Evolutionary conservation across 2,888 invertebrate genomes (phyloP).

Genomic region (Agrotis puta): DNA sequence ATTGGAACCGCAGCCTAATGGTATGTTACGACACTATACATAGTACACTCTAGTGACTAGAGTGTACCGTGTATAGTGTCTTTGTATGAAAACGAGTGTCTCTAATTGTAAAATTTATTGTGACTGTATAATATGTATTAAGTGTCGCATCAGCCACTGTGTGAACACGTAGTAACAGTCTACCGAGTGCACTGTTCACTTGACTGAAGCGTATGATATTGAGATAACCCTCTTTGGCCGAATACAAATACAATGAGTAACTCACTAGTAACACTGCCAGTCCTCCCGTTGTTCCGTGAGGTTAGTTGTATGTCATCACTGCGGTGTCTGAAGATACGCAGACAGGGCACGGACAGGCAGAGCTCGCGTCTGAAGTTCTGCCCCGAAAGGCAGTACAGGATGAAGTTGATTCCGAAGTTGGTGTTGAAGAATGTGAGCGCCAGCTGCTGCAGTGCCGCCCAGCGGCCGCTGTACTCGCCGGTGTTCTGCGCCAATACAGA

Average conservation of each 20-base stretch:
- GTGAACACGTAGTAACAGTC: too few species aligned
- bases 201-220: too few species aligned
- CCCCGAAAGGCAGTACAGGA: slow-evolving; percentile 95
- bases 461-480: slow-evolving; percentile 80
- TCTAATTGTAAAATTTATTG: too few species aligned
- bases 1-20: too few species aligned
- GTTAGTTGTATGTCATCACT: slow-evolving; percentile 52
- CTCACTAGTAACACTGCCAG: slow-evolving; percentile 80
- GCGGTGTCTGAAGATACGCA: slow-evolving; percentile 50
- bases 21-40: too few species aligned
- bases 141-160: too few species aligned
- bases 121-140: too few species aligned
- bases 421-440: slow-evolving; percentile 94
- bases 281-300: slow-evolving; percentile 62
- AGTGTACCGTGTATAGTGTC: too few species aligned
- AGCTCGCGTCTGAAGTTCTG: slow-evolving; percentile 94
- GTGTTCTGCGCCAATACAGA: slow-evolving; percentile 68
- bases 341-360: slow-evolving; percentile 72
- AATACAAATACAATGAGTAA: slow-evolving; percentile 12
- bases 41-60: too few species aligned
- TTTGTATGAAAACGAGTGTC: too few species aligned
- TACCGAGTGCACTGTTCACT: too few species aligned
- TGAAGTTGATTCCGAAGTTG: slow-evolving; percentile 96
- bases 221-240: neutral
- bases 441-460: slow-evolving; percentile 92